Percentiles rank a stretch among this genome's conserved stretches.
These are phyloP conservation scores for Agrochola lychnidis DNA, from an alignment of 2,888 invertebrate species.

Conservation along the genomic window DNA sequence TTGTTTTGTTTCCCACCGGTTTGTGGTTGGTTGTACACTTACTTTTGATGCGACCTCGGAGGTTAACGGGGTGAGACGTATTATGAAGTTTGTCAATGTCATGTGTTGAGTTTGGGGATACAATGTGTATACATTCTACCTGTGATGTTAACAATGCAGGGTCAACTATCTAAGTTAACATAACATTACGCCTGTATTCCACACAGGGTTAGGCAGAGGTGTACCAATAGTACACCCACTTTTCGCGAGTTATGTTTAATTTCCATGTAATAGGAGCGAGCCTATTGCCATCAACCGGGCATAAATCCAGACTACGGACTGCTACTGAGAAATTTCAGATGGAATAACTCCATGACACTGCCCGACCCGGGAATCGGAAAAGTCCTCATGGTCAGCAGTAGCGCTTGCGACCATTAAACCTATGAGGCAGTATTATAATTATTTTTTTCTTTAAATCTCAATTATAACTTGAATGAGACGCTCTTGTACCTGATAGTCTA, in stretches of 20 bases:
- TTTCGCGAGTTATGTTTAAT: neutral
- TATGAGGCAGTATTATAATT: neutral
- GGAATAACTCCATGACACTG: neutral
- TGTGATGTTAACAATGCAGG: neutral
- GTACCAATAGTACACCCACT: too few species aligned
- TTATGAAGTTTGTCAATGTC: slow-evolving; percentile 39
- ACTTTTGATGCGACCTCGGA: slow-evolving; percentile 48
- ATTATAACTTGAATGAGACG: neutral
- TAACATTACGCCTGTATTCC: neutral
- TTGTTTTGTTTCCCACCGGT: slow-evolving; percentile 48
- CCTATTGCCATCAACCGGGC: neutral
- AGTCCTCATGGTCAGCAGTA: neutral
- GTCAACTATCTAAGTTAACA: neutral
- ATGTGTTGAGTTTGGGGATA: slow-evolving; percentile 14
- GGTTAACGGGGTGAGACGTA: slow-evolving; percentile 40
- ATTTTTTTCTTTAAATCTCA: neutral
- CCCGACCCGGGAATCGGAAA: neutral
- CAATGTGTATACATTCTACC: slow-evolving; percentile 12
- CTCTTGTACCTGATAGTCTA: neutral
- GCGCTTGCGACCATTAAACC: neutral
- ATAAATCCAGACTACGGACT: neutral
- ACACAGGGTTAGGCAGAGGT: too few species aligned
- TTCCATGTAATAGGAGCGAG: too few species aligned
- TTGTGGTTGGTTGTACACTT: slow-evolving; percentile 34
- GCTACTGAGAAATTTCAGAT: neutral